Evolutionary conservation across 2,888 invertebrate species (phyloP).

Genomic region (Schizotus pectinicornis): DNA sequence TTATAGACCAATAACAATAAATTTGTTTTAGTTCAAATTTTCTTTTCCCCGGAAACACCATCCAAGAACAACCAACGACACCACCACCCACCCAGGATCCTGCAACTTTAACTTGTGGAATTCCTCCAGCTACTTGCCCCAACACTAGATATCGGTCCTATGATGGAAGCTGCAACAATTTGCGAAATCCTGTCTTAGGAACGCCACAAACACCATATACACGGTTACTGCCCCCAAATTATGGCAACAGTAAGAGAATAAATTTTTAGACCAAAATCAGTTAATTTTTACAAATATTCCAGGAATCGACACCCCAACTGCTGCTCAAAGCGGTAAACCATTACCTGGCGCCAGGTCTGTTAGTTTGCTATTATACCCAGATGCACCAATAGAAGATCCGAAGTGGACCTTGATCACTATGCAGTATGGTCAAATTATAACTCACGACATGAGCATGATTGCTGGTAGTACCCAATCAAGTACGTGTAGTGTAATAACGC

Average conservation of each 20-base stretch:
- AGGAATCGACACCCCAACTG: slow-evolving; percentile 72
- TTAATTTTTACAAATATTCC: neutral
- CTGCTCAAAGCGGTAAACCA: slow-evolving; percentile 64
- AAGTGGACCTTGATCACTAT: slow-evolving; percentile 77
- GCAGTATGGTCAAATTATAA: slow-evolving; percentile 81
- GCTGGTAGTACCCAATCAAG: slow-evolving; percentile 77
- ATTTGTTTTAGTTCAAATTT: no score
- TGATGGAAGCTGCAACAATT: slow-evolving; percentile 96
- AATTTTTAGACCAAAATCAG: neutral
- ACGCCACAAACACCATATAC: slow-evolving; percentile 74
- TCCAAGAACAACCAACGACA: slow-evolving; percentile 19
- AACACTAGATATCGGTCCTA: slow-evolving; percentile 74
- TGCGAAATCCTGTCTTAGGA: slow-evolving; percentile 82
- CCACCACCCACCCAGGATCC: slow-evolving; percentile 60
- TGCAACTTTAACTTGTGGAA: slow-evolving; percentile 60
- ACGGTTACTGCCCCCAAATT: slow-evolving; percentile 68
- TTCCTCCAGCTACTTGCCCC: slow-evolving; percentile 60
- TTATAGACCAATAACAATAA: no score
- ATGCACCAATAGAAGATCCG: slow-evolving; percentile 72
- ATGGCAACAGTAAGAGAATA: slow-evolving; percentile 69
- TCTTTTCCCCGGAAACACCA: no score
- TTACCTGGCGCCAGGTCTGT: slow-evolving; percentile 75
- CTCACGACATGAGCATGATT: slow-evolving; percentile 80
- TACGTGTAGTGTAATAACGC: slow-evolving; percentile 61
- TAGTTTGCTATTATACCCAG: slow-evolving; percentile 74